Percentiles rank a stretch among this genome's conserved stretches.
These are phyloP conservation scores for Hypothenemus hampei DNA, from an alignment of 1,140 invertebrate species.

Conservation along the genomic window DNA sequence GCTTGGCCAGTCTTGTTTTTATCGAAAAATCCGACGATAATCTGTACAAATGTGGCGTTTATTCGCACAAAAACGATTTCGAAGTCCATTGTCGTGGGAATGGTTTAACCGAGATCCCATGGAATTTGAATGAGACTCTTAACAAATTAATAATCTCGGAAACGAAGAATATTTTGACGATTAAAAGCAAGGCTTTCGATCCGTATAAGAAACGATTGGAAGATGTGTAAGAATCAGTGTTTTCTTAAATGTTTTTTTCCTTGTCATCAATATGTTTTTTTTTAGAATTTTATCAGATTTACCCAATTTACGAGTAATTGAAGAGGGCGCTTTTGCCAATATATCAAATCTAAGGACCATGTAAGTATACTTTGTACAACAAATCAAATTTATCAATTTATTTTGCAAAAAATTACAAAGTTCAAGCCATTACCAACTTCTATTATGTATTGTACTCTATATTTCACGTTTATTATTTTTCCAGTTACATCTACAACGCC, in stretches of 20 bases:
- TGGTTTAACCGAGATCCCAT: conserved; percentile 37
- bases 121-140: conserved; percentile 35
- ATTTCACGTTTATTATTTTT: conserved; percentile 42
- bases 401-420: no score
- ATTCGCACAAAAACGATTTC: conserved; percentile 28
- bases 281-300: conserved; percentile 47
- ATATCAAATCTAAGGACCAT: conserved; percentile 47
- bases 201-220: conserved; percentile 36
- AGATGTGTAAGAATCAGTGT: conserved; percentile 39
- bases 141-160: conserved; percentile 37
- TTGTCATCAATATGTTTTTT: conserved; percentile 17
- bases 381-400: no score
- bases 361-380: conserved; percentile 43
- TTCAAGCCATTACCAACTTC: no score
- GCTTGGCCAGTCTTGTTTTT: no score
- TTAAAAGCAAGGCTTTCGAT: conserved; percentile 37
- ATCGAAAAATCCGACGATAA: not conserved
- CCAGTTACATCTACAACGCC: conserved; percentile 51
- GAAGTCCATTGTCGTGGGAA: conserved; percentile 44
- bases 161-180: conserved; percentile 34
- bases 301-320: conserved; percentile 45
- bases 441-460: no score
- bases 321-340: conserved; percentile 47
- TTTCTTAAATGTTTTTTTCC: no score
- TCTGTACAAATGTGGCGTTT: conserved; percentile 10